phyloP scores from a whole-genome alignment of 2,113 vertebrate genomes.

The Mellivora capensis region DNA sequence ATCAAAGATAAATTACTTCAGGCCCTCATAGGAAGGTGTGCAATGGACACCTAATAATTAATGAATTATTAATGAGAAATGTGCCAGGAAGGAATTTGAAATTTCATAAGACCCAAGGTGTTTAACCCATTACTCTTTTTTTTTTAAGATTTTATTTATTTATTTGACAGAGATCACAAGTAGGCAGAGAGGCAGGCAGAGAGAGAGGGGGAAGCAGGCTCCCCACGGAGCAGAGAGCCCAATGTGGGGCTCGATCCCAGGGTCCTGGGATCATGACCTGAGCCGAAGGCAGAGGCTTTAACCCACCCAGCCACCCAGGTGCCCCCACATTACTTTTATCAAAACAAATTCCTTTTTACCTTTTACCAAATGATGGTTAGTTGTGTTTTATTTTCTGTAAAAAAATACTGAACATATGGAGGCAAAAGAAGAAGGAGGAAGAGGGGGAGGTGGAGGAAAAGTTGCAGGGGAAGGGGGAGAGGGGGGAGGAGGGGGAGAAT shows the following conservation, averaged over 20 bases:
- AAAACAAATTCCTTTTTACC: not conserved
- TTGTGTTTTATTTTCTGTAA: not conserved
- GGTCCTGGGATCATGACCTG: too few species aligned
- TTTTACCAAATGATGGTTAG: not conserved
- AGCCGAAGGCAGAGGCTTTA: too few species aligned
- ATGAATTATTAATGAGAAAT: constrained; percentile 47
- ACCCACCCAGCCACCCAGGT: too few species aligned
- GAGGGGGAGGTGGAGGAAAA: not conserved
- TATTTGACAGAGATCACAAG: too few species aligned
- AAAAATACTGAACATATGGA: not conserved
- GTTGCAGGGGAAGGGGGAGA: not conserved
- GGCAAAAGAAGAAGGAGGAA: not conserved
- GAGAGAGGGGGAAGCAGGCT: too few species aligned
- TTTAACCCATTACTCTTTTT: constrained; percentile 22
- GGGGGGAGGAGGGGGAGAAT: not conserved
- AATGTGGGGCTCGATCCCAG: too few species aligned
- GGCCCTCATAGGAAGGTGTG: not conserved
- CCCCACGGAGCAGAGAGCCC: too few species aligned
- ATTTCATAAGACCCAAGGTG: not conserved
- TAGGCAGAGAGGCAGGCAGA: too few species aligned
- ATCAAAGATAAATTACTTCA: not conserved
- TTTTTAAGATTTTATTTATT: too few species aligned
- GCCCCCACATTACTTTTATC: not conserved
- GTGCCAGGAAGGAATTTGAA: not conserved
- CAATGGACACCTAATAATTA: constrained; percentile 20